Evolutionary conservation across 2,797 vertebrate species (phyloP), one percentile per base, ranked within the genome.

Genomic region (Syncerus caffer): DNA sequence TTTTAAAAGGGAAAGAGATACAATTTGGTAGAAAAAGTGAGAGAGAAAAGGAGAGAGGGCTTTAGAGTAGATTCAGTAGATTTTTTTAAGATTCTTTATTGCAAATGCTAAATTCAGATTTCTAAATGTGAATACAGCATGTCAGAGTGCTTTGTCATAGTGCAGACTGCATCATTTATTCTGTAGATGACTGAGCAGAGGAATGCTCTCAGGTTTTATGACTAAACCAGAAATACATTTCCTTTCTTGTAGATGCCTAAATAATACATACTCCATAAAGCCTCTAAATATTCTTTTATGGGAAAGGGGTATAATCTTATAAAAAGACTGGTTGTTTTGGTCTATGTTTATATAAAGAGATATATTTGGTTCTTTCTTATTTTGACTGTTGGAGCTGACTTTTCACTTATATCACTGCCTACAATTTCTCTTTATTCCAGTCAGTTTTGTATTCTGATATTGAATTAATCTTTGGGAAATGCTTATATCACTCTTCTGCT

Each of bases 1-100:
- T 90, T 94, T 89, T 95, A 84, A 58, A 93, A 47, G 27, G 31
- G 13, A 95, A 93, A 74, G 89, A 92, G 58, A 93, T 85, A 87
- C 5, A 93, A 58, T 93, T 85, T 94, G 34, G 53, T 92, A 17
- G 38, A 91, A 85, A 57, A 93, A 93, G 45, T 47, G 51, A 96
- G 50, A n/a, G 42, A 80, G 60, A 29, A n/a, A 97, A n/a, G 38
- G 42, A 92, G 31, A 82, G 50, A 7, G 6, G 71, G 25, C 80
- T 93, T 96, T 55, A 85, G 47, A 55, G 21, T 78, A 83, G 29
- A 17, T 16, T 71, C 34, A 23, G 34, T 38, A 71, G 67, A 38
- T 95, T 29, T 64, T 76, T 93, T 91, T 64, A 84, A 84, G 50
- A 62, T 88, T 92, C 50, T 87, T 85, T 90, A 85, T 71, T 90